phyloP scores from a whole-genome alignment of 2,888 invertebrate species.

The Tetropium fuscum region DNA sequence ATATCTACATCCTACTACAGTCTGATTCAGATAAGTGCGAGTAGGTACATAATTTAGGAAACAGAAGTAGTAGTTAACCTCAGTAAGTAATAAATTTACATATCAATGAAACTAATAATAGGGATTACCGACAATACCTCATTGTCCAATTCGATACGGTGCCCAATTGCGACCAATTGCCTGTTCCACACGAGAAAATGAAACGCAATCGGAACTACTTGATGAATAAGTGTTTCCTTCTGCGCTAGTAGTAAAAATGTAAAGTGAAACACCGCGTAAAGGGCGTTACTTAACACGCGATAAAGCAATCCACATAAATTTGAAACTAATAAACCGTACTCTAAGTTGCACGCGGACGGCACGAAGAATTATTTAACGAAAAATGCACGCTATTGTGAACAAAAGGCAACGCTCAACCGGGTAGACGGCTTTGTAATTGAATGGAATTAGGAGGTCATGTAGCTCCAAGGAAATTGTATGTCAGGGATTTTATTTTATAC shows the following conservation, averaged over 20 bases:
- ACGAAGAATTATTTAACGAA: slow-evolving; percentile 4
- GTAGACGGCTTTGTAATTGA: background rate
- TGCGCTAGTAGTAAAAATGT: slow-evolving; percentile 11
- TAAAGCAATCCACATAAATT: slow-evolving; percentile 27
- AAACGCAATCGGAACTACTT: slow-evolving; percentile 10
- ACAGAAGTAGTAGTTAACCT: too few species aligned
- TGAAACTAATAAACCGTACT: slow-evolving; percentile 22
- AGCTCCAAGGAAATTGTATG: too few species aligned
- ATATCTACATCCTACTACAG: too few species aligned
- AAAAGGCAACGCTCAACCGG: too few species aligned
- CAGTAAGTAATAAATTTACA: too few species aligned
- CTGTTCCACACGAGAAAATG: background rate
- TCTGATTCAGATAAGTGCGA: too few species aligned
- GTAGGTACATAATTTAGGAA: too few species aligned
- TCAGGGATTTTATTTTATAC: too few species aligned
- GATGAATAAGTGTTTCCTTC: slow-evolving; percentile 19
- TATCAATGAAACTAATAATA: too few species aligned
- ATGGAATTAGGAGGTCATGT: background rate
- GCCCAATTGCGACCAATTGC: slow-evolving; percentile 4
- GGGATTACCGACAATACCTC: too few species aligned
- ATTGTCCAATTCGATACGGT: too few species aligned
- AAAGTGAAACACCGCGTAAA: slow-evolving; percentile 18
- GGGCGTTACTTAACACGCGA: slow-evolving; percentile 22
- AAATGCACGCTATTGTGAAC: slow-evolving; percentile 1
- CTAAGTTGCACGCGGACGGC: slow-evolving; percentile 11